Evolutionary conservation across 37 sponge, comb jelly and placozoan species (phyloP).

Genomic region (Oopsacas minuta): DNA sequence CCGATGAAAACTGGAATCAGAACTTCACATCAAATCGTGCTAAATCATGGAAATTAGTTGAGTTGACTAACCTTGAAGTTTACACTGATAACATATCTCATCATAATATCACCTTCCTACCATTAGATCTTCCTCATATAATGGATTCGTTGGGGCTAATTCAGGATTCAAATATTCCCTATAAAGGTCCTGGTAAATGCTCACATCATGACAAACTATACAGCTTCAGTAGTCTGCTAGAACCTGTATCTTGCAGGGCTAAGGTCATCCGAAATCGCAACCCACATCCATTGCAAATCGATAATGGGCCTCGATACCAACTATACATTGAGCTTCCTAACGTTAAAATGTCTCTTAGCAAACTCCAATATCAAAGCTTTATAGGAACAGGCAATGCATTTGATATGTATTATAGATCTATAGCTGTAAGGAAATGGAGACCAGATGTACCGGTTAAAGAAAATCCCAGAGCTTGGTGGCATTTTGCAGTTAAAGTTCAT

Average conservation of each 20-base stretch:
- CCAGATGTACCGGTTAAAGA: not conserved
- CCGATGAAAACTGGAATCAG: not conserved
- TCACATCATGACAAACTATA: not conserved
- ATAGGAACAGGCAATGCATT: not conserved
- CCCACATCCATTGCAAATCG: not conserved
- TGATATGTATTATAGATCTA: slow-evolving; percentile 3
- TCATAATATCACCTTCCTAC: not conserved
- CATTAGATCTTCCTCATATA: not conserved
- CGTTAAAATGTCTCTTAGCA: not conserved
- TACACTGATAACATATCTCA: slow-evolving; percentile 1
- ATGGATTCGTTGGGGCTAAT: not conserved
- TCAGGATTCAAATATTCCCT: not conserved
- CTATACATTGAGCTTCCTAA: not conserved
- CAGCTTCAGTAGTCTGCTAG: not conserved
- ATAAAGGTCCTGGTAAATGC: not conserved
- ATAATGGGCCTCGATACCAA: not conserved
- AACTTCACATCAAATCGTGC: not conserved
- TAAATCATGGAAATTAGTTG: slow-evolving; percentile 11
- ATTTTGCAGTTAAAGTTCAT: not conserved
- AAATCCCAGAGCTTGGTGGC: not conserved
- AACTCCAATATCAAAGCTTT: not conserved
- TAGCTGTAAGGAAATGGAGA: slow-evolving; percentile 6
- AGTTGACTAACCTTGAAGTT: not conserved
- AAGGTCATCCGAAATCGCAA: not conserved
- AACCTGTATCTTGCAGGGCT: not conserved